Percentiles rank a stretch among this genome's conserved stretches.
Conservation (phyloP, 2,888 invertebrate species). For the Megastigmus dorsalis region DNA sequence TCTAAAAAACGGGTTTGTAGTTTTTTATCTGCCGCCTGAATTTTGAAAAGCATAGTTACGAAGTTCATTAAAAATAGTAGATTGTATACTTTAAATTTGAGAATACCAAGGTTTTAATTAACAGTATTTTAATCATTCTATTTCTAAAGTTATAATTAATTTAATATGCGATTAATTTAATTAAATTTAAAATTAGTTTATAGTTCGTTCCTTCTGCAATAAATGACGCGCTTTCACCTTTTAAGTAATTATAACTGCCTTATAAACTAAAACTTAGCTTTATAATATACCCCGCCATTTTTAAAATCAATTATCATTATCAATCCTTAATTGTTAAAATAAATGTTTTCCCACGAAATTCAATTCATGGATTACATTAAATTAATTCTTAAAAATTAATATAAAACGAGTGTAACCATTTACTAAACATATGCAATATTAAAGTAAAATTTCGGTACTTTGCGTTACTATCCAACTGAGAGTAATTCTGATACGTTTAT, state of each 20-base stretch:
- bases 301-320: too few species aligned
- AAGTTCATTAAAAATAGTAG: conserved; percentile 2
- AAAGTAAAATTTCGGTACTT: too few species aligned
- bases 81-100: neutral
- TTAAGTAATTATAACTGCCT: neutral
- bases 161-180: neutral
- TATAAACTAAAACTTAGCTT: neutral
- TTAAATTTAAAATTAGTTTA: neutral
- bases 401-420: too few species aligned
- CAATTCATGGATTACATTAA: too few species aligned
- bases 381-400: too few species aligned
- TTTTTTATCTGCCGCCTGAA: neutral
- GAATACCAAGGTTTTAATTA: neutral
- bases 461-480: too few species aligned
- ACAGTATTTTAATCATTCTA: neutral
- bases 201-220: neutral
- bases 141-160: neutral
- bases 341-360: too few species aligned
- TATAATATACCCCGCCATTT: neutral
- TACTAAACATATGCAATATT: too few species aligned
- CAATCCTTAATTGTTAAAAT: too few species aligned
- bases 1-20: neutral
- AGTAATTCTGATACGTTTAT: too few species aligned
- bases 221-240: neutral
- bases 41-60: neutral